Conservation (phyloP, 2,797 vertebrate genomes). For the Diceros bicornis region DNA sequence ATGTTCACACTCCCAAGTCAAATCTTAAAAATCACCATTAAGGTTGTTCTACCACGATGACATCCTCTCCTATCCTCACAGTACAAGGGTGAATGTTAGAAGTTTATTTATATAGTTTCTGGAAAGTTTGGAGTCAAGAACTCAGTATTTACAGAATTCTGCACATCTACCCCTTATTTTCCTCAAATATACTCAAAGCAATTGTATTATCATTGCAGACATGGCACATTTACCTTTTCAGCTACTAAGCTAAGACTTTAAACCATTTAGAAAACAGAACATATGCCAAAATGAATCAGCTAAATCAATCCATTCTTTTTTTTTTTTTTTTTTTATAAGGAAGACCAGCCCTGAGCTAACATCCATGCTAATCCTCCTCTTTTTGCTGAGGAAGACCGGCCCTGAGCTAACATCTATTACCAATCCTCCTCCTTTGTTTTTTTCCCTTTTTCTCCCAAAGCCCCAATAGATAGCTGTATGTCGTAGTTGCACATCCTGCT, state of each 20-base stretch:
- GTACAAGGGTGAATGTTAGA: not conserved
- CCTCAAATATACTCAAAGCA: fast-evolving
- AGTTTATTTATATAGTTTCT: not conserved
- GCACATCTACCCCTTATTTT: not conserved
- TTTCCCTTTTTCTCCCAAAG: no score
- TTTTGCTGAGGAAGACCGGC: no score
- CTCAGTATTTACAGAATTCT: not conserved
- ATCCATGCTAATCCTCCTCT: no score
- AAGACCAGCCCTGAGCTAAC: no score
- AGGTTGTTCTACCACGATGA: fast-evolving
- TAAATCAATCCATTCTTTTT: not conserved
- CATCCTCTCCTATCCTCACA: not conserved
- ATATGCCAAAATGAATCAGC: not conserved
- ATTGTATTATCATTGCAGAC: not conserved
- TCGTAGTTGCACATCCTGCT: no score
- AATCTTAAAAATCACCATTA: not conserved
- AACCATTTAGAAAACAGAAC: not conserved
- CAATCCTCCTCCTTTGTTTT: no score
- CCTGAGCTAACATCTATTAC: no score
- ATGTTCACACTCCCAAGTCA: not conserved
- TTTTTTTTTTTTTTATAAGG: no score
- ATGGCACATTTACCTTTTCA: not conserved
- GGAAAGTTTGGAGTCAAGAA: not conserved
- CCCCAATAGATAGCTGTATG: no score
- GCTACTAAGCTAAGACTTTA: not conserved